These are phyloP conservation scores for Phataginus tetradactyla DNA, from an alignment of 2,797 vertebrate species.

Conservation along the genomic window DNA sequence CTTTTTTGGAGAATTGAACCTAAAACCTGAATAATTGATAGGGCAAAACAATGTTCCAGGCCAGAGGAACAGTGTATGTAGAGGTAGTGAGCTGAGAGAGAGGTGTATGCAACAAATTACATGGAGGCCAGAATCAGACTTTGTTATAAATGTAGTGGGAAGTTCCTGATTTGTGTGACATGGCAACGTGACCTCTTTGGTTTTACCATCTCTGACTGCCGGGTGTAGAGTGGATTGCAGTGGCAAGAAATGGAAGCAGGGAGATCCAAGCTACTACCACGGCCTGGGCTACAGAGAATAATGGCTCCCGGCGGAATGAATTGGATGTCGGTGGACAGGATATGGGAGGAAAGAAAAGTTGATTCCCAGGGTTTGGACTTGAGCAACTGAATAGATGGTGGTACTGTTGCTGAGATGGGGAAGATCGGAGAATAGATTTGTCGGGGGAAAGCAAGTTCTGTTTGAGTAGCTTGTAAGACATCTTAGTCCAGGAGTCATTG, in stretches of 20 bases:
- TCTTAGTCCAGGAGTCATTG: background rate
- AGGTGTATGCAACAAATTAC: background rate
- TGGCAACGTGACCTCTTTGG: background rate
- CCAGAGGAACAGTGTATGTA: background rate
- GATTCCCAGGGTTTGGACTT: background rate
- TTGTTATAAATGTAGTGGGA: background rate
- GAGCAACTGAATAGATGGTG: background rate
- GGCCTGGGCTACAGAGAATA: background rate
- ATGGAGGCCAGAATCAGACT: background rate
- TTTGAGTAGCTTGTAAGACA: background rate
- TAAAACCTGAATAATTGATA: background rate
- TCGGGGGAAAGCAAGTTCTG: background rate
- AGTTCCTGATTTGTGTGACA: background rate
- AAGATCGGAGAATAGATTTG: background rate
- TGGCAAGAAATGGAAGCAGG: background rate
- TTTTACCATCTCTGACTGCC: background rate
- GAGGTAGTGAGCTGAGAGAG: background rate
- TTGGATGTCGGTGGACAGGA: background rate
- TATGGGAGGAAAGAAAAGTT: background rate
- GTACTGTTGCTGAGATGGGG: background rate
- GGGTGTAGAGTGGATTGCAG: background rate
- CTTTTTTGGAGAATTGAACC: slow-evolving; percentile 7
- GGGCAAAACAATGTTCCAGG: background rate
- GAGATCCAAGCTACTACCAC: background rate
- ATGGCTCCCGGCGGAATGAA: background rate